Percentiles rank a stretch among this genome's conserved stretches.
Conservation (phyloP, 1,140 invertebrate species). For the Drosophila simulans region DNA sequence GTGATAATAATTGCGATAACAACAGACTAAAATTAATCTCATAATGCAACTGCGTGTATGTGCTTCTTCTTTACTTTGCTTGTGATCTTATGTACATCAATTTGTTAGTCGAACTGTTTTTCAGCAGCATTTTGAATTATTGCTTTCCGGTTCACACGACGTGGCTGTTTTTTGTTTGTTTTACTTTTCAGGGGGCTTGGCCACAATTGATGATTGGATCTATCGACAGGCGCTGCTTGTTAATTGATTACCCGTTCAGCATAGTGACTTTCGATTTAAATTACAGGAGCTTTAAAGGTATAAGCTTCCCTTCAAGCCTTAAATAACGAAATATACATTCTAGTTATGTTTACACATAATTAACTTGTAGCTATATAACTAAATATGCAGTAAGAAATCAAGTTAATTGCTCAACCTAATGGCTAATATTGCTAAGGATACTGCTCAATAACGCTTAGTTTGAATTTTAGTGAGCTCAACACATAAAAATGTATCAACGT, state of each 20-base stretch:
- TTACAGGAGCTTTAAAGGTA: not conserved
- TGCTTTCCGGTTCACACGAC: conserved; percentile 42
- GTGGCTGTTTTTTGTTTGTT: not conserved
- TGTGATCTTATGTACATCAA: conserved; percentile 37
- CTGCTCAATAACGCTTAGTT: not conserved
- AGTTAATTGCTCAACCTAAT: not conserved
- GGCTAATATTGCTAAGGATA: not conserved
- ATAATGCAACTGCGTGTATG: conserved; percentile 20
- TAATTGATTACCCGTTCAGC: not conserved
- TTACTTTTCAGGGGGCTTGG: conserved; percentile 12
- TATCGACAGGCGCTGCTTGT: conserved; percentile 18
- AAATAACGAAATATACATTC: not conserved
- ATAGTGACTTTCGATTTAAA: too few relatives aligned
- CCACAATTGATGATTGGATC: conserved; percentile 41
- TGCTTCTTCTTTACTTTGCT: not conserved
- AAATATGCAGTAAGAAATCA: too few relatives aligned
- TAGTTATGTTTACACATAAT: not conserved
- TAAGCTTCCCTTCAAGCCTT: not conserved
- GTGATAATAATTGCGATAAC: conserved; percentile 59
- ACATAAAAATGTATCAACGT: not conserved
- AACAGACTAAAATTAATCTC: conserved; percentile 47
- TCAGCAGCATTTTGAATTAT: conserved; percentile 41
- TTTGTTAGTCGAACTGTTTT: conserved; percentile 46
- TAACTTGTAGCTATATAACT: too few relatives aligned
- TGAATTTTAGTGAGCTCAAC: not conserved